Percentiles rank a stretch among this genome's conserved stretches.
Conservation (phyloP, 2,888 invertebrate species). For the Mythimna pallens region DNA sequence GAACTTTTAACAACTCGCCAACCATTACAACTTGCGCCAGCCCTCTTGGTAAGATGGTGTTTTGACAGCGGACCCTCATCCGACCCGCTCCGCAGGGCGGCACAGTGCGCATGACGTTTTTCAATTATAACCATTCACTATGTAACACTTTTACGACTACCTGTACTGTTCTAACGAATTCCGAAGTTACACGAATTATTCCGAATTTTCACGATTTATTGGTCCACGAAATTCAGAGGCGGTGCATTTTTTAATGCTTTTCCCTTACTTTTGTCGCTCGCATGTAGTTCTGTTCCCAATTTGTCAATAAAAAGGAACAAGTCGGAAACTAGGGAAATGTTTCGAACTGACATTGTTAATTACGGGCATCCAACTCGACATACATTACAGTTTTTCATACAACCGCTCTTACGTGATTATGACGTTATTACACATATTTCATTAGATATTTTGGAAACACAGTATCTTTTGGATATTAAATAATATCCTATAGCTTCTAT, state of each 20-base stretch:
- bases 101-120: constrained; percentile 84
- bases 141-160: constrained; percentile 83
- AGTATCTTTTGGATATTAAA: too few relatives aligned
- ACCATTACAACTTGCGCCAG: constrained; percentile 56
- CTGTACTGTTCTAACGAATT: constrained; percentile 41
- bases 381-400: too few relatives aligned
- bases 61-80: constrained; percentile 87
- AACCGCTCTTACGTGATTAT: too few relatives aligned
- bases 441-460: too few relatives aligned
- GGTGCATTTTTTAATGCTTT: constrained; percentile 24
- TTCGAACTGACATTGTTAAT: constrained; percentile 13
- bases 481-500: too few relatives aligned
- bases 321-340: constrained; percentile 1
- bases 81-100: constrained; percentile 83
- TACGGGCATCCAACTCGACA: too few relatives aligned
- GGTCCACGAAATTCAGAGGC: constrained; percentile 4
- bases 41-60: constrained; percentile 71
- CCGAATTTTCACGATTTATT: constrained; percentile 43
- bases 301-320: constrained; percentile 25
- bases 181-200: constrained; percentile 37
- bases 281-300: constrained; percentile 19
- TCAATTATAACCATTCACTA: constrained; percentile 84
- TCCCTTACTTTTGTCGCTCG: constrained; percentile 17
- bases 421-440: too few relatives aligned
- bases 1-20: constrained; percentile 34